Percentiles rank a stretch among this genome's conserved stretches.
These are phyloP conservation scores for Diabrotica virgifera DNA, from an alignment of 1,140 invertebrate species.

Conservation along the genomic window DNA sequence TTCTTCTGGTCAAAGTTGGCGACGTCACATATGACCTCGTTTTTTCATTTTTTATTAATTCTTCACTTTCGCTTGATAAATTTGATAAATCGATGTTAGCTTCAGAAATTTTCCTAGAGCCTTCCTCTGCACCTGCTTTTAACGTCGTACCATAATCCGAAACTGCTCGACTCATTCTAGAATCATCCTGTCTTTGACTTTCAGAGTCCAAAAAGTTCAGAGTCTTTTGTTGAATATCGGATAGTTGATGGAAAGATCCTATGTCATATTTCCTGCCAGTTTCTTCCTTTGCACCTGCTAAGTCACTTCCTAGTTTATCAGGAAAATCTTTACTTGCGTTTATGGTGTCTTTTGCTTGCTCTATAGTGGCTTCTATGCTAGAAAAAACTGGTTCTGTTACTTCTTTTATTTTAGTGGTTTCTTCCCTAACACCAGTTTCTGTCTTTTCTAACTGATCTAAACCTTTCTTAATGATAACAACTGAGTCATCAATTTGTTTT, in stretches of 20 bases:
- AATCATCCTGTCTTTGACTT: neutral
- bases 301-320: slow-evolving; percentile 20
- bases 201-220: slow-evolving; percentile 28
- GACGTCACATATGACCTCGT: slow-evolving; percentile 34
- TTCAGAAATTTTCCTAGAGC: slow-evolving; percentile 28
- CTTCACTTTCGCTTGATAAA: slow-evolving; percentile 23
- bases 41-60: neutral
- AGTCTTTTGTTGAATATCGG: slow-evolving; percentile 27
- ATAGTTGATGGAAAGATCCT: neutral
- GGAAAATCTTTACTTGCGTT: slow-evolving; percentile 17
- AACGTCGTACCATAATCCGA: slow-evolving; percentile 28
- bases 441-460: slow-evolving; percentile 7
- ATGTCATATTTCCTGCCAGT: neutral
- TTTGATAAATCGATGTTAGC: slow-evolving; percentile 35
- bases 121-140: slow-evolving; percentile 11
- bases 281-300: neutral
- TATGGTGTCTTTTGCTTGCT: neutral
- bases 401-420: neutral
- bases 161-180: slow-evolving; percentile 28
- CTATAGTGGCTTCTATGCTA: neutral
- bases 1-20: slow-evolving; percentile 30
- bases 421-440: neutral
- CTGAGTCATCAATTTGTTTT: neutral
- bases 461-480: neutral
- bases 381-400: neutral